Base-by-base conservation (phyloP, 2,797 vertebrate genomes). In the Typhlichthys eigenmanni region DNA sequence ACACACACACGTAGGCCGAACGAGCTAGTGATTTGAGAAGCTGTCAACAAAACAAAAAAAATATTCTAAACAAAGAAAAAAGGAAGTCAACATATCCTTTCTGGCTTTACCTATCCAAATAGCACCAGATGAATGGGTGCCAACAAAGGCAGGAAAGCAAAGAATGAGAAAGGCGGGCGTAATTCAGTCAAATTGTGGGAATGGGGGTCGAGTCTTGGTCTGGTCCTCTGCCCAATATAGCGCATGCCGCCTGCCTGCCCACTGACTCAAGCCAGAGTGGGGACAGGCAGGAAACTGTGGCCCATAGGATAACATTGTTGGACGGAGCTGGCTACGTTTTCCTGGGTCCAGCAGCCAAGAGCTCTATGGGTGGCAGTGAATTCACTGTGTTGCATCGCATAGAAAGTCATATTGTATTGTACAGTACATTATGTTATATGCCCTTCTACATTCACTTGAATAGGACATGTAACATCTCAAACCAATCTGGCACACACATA, bases 231-330 rank as follows among this genome's bases (percentile, higher is more conserved):
- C 86, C 83, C 77, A 79, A 87, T 88, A 88, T 89, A 92, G 88
- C 74, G 76, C 38, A 7, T 43, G 38, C 38, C 38, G 46, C 68
- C 81, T 89, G 87, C 85, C 85, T 89, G 87, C 85, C 85, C 88
- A 84, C 88, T 79, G 79, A 81, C 74, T 87, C 76, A 76, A 81
- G 79, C 79, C 71, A 81, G 82, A 70, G 68, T 71, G 19, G 55
- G 81, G 68, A 83, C 76, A 69, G 81, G 57, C 88, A 92, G 90
- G 90, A 92, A 90, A 75, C 64, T 81, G 86, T 89, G 86, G 81
- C 63, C 86, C 79, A 88, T 88, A 90, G 89, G 90, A 92, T 91
- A 91, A 90, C 89, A 90, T 90, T 90, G 86, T 88, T 91, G 82
- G 69, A 66, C 83, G 76, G 77, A 82, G 64, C 77, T 60, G 47